These are phyloP conservation scores for Caradrina clavipalpis DNA, from an alignment of 2,888 invertebrate genomes.

Conservation along the genomic window DNA sequence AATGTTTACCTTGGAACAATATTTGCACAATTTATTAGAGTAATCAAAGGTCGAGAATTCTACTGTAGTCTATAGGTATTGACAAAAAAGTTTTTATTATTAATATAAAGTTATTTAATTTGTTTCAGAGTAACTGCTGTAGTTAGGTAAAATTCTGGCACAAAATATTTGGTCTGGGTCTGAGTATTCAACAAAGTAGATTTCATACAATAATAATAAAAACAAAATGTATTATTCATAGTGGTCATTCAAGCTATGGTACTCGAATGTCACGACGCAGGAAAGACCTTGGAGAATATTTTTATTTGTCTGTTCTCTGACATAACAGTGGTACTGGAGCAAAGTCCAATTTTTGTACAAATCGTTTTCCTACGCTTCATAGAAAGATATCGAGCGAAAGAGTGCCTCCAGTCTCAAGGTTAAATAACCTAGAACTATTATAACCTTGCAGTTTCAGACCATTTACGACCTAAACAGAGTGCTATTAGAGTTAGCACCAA, in stretches of 20 bases:
- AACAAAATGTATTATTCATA: conserved; percentile 4
- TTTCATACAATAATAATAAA: conserved; percentile 8
- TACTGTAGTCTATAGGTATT: too few species aligned
- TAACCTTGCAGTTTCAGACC: conserved; percentile 10
- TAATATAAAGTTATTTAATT: not conserved
- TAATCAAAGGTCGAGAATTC: too few species aligned
- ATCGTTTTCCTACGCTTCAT: conserved; percentile 23
- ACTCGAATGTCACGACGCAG: conserved; percentile 12
- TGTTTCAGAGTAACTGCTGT: not conserved
- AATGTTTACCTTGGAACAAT: too few species aligned
- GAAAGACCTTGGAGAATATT: conserved; percentile 50
- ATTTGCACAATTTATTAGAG: too few species aligned
- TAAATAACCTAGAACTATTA: conserved; percentile 57
- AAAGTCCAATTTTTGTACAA: conserved; percentile 53
- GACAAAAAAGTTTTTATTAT: too few species aligned
- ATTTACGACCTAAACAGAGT: conserved; percentile 51
- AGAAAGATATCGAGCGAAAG: conserved; percentile 23
- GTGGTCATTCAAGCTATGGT: conserved; percentile 2
- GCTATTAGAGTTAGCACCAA: conserved; percentile 32
- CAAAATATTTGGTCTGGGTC: not conserved
- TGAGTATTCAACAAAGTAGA: not conserved
- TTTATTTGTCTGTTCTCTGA: conserved; percentile 48
- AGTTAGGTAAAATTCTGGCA: not conserved
- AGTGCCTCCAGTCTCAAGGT: conserved; percentile 51
- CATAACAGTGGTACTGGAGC: conserved; percentile 37